A percentile compares a stretch with the other conserved stretches of the same genome.
These are phyloP conservation scores for Vanessa atalanta DNA, from an alignment of 1,140 invertebrate species.

Conservation along the genomic window DNA sequence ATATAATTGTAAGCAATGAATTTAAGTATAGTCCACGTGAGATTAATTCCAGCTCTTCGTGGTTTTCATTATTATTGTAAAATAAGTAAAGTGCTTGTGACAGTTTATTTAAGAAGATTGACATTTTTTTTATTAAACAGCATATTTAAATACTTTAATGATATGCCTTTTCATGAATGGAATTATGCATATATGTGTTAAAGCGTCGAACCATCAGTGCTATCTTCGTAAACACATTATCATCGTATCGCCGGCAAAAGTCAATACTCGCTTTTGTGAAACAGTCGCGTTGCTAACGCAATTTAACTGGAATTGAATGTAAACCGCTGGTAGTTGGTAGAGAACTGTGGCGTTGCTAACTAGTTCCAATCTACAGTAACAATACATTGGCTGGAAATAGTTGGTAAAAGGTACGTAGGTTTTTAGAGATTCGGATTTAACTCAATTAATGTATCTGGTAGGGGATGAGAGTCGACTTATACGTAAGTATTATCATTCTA, in stretches of 20 bases:
- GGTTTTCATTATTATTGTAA: too few relatives aligned
- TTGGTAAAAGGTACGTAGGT: constrained; percentile 8
- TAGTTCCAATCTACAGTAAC: constrained; percentile 16
- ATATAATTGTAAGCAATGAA: too few relatives aligned
- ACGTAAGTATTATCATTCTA: too few relatives aligned
- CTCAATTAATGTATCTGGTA: not conserved
- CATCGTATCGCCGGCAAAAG: constrained; percentile 5
- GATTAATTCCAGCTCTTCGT: too few relatives aligned
- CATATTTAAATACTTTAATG: too few relatives aligned
- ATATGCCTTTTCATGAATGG: too few relatives aligned
- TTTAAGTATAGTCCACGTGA: too few relatives aligned
- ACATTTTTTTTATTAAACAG: too few relatives aligned
- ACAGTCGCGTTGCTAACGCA: constrained; percentile 15
- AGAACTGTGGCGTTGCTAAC: constrained; percentile 14
- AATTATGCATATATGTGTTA: not conserved
- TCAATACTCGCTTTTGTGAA: constrained; percentile 23
- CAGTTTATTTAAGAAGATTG: too few relatives aligned
- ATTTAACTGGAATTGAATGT: constrained; percentile 20
- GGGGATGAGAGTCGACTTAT: not conserved
- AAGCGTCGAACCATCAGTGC: constrained; percentile 3
- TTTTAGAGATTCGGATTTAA: constrained; percentile 3
- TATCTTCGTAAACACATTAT: constrained; percentile 18
- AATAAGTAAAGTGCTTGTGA: too few relatives aligned
- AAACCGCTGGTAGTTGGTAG: constrained; percentile 11
- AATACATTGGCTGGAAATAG: constrained; percentile 8